Percentiles rank a stretch among this genome's conserved stretches.
Evolutionary conservation across 2,888 invertebrate genomes (phyloP).

Genomic region (Pollenia amentaria): DNA sequence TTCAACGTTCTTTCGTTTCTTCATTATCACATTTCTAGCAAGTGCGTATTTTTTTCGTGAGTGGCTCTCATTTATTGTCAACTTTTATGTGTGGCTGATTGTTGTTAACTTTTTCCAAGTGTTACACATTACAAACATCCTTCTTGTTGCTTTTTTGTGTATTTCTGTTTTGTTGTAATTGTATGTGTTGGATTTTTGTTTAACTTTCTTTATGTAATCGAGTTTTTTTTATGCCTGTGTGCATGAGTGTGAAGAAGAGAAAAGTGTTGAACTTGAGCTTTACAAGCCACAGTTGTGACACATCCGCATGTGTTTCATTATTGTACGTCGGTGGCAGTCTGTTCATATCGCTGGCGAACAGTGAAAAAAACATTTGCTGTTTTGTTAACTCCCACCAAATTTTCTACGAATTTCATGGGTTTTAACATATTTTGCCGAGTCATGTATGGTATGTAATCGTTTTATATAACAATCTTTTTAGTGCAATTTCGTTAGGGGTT

Average conservation of each 20-base stretch:
- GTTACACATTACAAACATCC: conserved; percentile 53
- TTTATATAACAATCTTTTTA: conserved; percentile 41
- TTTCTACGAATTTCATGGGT: conserved; percentile 48
- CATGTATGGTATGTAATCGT: conserved; percentile 38
- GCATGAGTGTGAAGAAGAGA: background rate
- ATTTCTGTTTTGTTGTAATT: conserved; percentile 20
- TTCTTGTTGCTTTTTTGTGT: conserved; percentile 9
- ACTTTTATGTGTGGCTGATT: conserved; percentile 47
- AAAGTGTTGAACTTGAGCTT: conserved; percentile 69
- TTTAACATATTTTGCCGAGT: conserved; percentile 25
- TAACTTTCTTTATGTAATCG: conserved; percentile 5
- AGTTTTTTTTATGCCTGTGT: background rate
- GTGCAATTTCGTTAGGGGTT: conserved; percentile 32
- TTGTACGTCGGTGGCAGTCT: background rate
- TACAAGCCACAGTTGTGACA: conserved; percentile 67
- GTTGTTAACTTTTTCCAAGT: conserved; percentile 56
- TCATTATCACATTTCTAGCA: conserved; percentile 4
- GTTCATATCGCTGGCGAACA: conserved; percentile 29
- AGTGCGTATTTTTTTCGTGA: conserved; percentile 52
- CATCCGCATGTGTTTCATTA: conserved; percentile 55
- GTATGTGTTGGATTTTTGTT: conserved; percentile 25
- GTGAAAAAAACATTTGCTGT: conserved; percentile 15
- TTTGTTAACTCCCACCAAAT: conserved; percentile 59
- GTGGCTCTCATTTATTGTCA: conserved; percentile 67
- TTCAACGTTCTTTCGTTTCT: conserved; percentile 9